Evolutionary conservation across 2,113 vertebrate species (phyloP), one percentile per base, ranked within the genome.

Genomic region (Ophiodon elongatus): DNA sequence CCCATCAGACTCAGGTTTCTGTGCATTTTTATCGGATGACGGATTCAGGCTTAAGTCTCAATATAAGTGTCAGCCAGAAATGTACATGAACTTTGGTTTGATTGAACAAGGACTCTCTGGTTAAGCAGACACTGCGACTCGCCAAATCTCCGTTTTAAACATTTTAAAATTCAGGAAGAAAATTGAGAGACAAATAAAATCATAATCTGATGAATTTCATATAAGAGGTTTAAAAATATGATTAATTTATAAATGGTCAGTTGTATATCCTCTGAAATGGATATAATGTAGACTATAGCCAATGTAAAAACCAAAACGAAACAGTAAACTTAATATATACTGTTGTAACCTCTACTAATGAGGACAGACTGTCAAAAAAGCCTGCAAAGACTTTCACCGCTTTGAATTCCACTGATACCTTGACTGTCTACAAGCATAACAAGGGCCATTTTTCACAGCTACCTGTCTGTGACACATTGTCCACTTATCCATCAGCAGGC

Each of bases 321-420:
- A 62, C 21, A 52, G 19, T 5, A 63, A 56, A 63, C 27, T 6
- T 62, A 60, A 59, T 5, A 41, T 76, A 83, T 45, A 41, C 21
- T 19, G 54, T 67, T 80, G 35, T 82, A 60, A 2, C 73, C 15
- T 59, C 52, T 59, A 82, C 50, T 78, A 59, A 84, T 35, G 35
- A 68, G 71, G 70, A 84, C 69, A 67, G 43, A 72, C 65, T 84
- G 76, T 86, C 82, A 87, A 85, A 83, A 80, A 72, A 59, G 14
- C 66, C 86, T 78, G 72, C 43, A 79, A 80, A 59, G 83, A 88
- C 23, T 87, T 81, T 86, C 59, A 60, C 43, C 27, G 29, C 88
- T 89, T 91, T 87, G 80, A 93, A 93, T 93, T 93, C 81, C 79
- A 72, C 79, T 84, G 79, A 91, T 91, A 85, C 78, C 88, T 78